Base-by-base conservation (phyloP, 2,888 invertebrate species). In the Dilophus febrilis region DNA sequence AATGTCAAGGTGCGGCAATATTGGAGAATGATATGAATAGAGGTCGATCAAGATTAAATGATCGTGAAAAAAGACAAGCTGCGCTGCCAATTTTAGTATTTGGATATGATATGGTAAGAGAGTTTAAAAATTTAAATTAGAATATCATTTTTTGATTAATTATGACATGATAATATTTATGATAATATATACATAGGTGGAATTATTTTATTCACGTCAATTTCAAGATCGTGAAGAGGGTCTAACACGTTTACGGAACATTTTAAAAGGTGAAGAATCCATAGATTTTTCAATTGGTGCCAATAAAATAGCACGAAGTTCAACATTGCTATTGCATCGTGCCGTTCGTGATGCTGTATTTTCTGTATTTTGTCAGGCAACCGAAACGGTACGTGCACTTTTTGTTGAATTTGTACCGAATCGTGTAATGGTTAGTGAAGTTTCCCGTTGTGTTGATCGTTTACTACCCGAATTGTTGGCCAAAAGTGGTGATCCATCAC, bases 141-240 rank as follows among this genome's bases (percentile, higher is more conserved):
- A 33, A 7, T 17, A 4, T 13, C 13, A 3, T 32, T 5, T 10
- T 29, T 29, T 19, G 16, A 10, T n/a, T n/a, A n/a, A n/a, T n/a
- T n/a, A n/a, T 10, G 14, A 10, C 10, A 11, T 8, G 19, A 35
- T 42, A 30, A 27, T 36, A 26, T 30, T 35, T 31, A 34, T 33
- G 27, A 12, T 29, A 10, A 3, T 22, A 28, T 32, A 35, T 45
- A 39, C 47, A 10, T 52, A 83, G 83, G 82, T 90, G 3, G 88
- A 90, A 58, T 83, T 84, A 54, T 85, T 87, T 59, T 88, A 84
- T 60, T 86, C 87, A 5, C 86, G 88, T 51, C 86, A 84, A 58
- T 90, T 82, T 60, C 72, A 85, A 35, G 87, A 88, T 57, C 85
- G 88, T 53, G 88, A 88, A 55, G 86, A 87, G 52, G 87, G 87